Conservation (phyloP, 2,888 invertebrate genomes). For the Deroplatys truncata region DNA sequence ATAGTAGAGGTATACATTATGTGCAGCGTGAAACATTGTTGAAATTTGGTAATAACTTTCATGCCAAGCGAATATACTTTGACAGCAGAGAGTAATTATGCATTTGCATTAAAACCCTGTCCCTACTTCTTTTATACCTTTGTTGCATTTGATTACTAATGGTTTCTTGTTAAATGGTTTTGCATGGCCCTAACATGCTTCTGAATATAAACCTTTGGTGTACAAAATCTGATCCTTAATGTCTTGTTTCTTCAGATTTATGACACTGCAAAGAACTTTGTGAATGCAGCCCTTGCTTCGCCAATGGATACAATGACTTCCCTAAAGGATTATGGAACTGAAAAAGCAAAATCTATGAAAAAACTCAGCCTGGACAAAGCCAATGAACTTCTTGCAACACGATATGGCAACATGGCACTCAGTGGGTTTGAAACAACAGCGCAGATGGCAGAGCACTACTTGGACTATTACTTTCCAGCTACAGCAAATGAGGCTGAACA, state of each 20-base stretch:
- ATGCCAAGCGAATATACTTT: too few relatives aligned
- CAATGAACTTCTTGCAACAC: slow-evolving; percentile 64
- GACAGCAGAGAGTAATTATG: too few relatives aligned
- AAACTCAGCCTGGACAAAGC: slow-evolving; percentile 69
- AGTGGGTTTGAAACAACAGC: slow-evolving; percentile 65
- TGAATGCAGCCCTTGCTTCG: slow-evolving; percentile 38
- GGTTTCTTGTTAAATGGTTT: too few relatives aligned
- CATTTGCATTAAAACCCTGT: too few relatives aligned
- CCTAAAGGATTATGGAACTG: slow-evolving; percentile 50
- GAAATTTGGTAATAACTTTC: too few relatives aligned
- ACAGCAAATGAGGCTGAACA: slow-evolving; percentile 47
- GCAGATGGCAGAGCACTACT: slow-evolving; percentile 62
- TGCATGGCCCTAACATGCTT: too few relatives aligned
- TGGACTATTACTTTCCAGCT: slow-evolving; percentile 71
- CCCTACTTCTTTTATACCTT: too few relatives aligned
- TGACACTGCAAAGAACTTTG: slow-evolving; percentile 44
- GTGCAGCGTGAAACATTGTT: too few relatives aligned
- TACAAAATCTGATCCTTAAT: too few relatives aligned
- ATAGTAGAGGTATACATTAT: too few relatives aligned
- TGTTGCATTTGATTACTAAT: too few relatives aligned
- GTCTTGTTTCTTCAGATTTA: slow-evolving; percentile 36
- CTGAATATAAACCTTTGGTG: too few relatives aligned
- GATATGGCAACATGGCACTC: slow-evolving; percentile 64
- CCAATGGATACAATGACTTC: slow-evolving; percentile 46
- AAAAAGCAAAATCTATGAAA: slow-evolving; percentile 60